Percentiles rank a stretch among this genome's conserved stretches.
phyloP scores from a whole-genome alignment of 2,797 vertebrate species.

The Sebastes kiyomatsui region DNA sequence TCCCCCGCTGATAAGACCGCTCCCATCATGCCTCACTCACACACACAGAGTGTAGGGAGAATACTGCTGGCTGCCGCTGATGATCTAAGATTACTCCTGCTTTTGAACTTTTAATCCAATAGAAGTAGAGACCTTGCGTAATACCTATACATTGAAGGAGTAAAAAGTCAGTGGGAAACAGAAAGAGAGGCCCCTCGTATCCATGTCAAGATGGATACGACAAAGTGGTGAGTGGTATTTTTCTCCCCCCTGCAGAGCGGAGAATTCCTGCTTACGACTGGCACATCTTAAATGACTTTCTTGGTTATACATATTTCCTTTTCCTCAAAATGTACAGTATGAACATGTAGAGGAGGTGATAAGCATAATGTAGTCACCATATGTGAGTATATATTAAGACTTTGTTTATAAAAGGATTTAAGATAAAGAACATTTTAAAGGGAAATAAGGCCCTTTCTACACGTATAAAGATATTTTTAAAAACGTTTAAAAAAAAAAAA shows the following conservation, averaged over 20 bases:
- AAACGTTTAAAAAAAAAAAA: no score
- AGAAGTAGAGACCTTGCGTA: constrained; percentile 54
- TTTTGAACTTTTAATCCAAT: constrained; percentile 66
- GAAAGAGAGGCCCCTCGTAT: constrained; percentile 16
- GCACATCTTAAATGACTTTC: constrained; percentile 5
- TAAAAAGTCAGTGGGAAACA: constrained; percentile 30
- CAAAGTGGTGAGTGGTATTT: constrained; percentile 33
- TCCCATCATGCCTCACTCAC: constrained; percentile 77
- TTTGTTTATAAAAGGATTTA: background rate
- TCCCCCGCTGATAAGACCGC: constrained; percentile 72
- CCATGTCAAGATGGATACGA: constrained; percentile 7
- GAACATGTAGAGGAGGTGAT: background rate
- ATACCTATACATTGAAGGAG: constrained; percentile 32
- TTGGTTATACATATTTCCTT: constrained; percentile 12
- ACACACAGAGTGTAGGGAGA: constrained; percentile 65
- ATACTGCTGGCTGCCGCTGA: constrained; percentile 63
- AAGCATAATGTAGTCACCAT: background rate
- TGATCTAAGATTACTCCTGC: constrained; percentile 57
- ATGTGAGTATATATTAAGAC: background rate
- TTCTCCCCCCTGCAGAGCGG: background rate
- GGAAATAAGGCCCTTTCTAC: background rate
- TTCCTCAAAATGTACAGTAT: background rate
- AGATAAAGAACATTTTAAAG: background rate
- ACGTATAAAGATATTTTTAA: no score
- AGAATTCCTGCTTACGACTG: constrained; percentile 1